Evolutionary conservation across 30 jellyfish, hydroid and myxozoan genomes (phyloP).

Genomic region (Hydractinia echinata): DNA sequence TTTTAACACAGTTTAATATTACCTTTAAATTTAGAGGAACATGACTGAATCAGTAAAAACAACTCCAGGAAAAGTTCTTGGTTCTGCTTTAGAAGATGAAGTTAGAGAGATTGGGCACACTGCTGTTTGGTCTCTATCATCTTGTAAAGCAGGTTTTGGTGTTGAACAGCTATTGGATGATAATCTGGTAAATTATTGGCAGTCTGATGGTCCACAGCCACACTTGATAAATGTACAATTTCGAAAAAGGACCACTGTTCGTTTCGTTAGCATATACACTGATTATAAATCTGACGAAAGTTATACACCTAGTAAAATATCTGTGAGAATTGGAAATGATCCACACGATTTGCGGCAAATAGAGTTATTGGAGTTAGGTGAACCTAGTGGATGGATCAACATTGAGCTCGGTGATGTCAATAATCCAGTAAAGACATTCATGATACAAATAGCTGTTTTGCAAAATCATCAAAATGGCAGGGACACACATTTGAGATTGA

Average conservation of each 20-base stretch:
- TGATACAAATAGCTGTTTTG: slow-evolving; percentile 90
- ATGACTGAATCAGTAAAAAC: not conserved
- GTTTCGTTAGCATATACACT: slow-evolving; percentile 78
- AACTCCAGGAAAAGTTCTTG: slow-evolving; percentile 32
- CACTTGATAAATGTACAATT: slow-evolving; percentile 86
- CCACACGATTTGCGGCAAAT: slow-evolving; percentile 81
- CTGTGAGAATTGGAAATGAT: slow-evolving; percentile 95
- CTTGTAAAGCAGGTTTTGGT: slow-evolving; percentile 97
- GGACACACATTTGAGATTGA: slow-evolving; percentile 86
- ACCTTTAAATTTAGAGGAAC: no score
- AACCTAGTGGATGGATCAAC: slow-evolving; percentile 95
- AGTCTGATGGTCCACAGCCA: slow-evolving; percentile 99
- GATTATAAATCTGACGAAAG: slow-evolving; percentile 98
- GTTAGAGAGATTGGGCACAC: slow-evolving; percentile 86
- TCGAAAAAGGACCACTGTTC: slow-evolving; percentile 62
- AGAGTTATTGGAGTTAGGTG: slow-evolving; percentile 82
- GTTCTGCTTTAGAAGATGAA: slow-evolving; percentile 50
- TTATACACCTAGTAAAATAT: slow-evolving; percentile 90
- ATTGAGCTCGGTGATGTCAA: slow-evolving; percentile 65
- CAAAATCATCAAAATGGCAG: slow-evolving; percentile 99
- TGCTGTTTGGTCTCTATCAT: slow-evolving; percentile 97
- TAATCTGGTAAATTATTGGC: slow-evolving; percentile 86
- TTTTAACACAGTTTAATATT: no score
- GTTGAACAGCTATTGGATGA: slow-evolving; percentile 74
- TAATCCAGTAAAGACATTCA: slow-evolving; percentile 62